Evolutionary conservation across 37 sponge, comb jelly and placozoan genomes (phyloP), one percentile per base, ranked within the genome.

Genomic region (Ephydatia muelleri): DNA sequence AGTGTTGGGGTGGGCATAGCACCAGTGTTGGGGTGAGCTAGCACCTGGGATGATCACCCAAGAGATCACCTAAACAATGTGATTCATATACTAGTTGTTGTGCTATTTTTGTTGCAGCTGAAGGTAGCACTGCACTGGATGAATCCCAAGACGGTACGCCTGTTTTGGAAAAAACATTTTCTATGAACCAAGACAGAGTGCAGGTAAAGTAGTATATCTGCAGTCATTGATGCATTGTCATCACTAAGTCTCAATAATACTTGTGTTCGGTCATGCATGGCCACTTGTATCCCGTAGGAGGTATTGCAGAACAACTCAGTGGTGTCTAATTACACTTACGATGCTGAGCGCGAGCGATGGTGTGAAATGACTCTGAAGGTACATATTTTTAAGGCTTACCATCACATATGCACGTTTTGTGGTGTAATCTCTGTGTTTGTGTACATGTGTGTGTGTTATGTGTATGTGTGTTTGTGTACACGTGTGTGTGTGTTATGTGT

Each of bases 351-450:
- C 22, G 67, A 76, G 21, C 70, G 75, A 37, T 97, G 93, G 95
- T 92, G 95, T 82, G 70, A 91, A 67, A 77, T 93, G 28, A 76
- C 82, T 26, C 47, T 97, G 36, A 83, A 88, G 77, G 91, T 91
- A 72, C 77, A 70, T n/a, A n/a, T n/a, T n/a, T n/a, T n/a, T n/a
- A n/a, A n/a, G n/a, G n/a, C n/a, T n/a, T n/a, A n/a, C n/a, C n/a
- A n/a, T n/a, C n/a, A n/a, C n/a, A n/a, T 22, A 67, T 25, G 47
- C 8, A 43, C 47, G 4, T 8, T 43, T 4, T 43, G 47, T 43
- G 47, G n/a, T n/a, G n/a, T n/a, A n/a, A n/a, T n/a, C n/a, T 43
- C 6, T 43, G 70, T 69, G 37, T n/a, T 3, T 35, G 28, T 78
- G 79, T 48, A 9, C 8, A 9, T 69, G 70, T 69, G 70, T 30